Conservation (phyloP, 2,888 invertebrate species). For the Zaprionus bogoriensis region DNA sequence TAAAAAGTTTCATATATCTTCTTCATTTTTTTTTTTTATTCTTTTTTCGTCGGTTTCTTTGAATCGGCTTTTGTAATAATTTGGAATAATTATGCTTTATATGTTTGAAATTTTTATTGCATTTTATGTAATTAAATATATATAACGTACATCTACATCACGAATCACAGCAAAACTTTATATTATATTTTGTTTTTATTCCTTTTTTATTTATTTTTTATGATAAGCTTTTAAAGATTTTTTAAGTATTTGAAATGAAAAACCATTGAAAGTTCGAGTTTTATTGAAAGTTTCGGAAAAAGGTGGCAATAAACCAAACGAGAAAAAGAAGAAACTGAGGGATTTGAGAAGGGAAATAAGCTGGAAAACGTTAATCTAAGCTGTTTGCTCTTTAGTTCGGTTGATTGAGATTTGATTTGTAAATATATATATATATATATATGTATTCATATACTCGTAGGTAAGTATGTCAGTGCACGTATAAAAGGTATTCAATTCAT, state of each 20-base stretch:
- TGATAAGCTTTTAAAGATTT: conserved; percentile 58
- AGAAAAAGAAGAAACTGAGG: conserved; percentile 17
- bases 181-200: conserved; percentile 55
- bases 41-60: conserved; percentile 33
- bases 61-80: conserved; percentile 54
- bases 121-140: conserved; percentile 77
- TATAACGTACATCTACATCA: conserved; percentile 80
- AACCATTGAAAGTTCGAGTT: conserved; percentile 18
- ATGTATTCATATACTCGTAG: conserved; percentile 55
- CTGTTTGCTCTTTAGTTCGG: conserved; percentile 51
- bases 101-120: conserved; percentile 67
- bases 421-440: conserved; percentile 50
- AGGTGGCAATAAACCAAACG: conserved; percentile 30
- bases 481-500: conserved; percentile 77
- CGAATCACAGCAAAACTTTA: conserved; percentile 82
- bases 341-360: conserved; percentile 18
- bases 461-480: conserved; percentile 80
- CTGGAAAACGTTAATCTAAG: conserved; percentile 34
- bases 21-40: conserved; percentile 36
- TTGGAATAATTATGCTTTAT: conserved; percentile 67
- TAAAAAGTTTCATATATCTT: too few relatives aligned
- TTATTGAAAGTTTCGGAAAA: conserved; percentile 18
- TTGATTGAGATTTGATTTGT: conserved; percentile 63
- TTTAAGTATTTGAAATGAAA: conserved; percentile 29
- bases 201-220: conserved; percentile 54